Conservation (phyloP, 1,140 invertebrate genomes). For the Ctenoplectra terminalis region DNA sequence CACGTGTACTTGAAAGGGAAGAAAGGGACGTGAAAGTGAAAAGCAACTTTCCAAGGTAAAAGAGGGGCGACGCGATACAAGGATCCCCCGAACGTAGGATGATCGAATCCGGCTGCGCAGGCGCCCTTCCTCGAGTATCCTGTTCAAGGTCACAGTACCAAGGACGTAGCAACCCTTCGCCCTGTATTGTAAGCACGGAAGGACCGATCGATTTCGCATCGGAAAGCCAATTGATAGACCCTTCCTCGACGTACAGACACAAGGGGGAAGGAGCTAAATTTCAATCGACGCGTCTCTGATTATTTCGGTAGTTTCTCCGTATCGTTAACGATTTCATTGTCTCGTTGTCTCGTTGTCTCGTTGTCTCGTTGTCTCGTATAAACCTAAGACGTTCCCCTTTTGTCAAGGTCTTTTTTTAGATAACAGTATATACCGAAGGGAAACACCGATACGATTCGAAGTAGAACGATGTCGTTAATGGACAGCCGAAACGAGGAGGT, state of each 20-base stretch:
- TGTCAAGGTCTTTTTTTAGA: not conserved
- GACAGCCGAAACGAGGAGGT: not conserved
- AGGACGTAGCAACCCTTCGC: conserved; percentile 52
- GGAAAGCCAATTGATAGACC: conserved; percentile 21
- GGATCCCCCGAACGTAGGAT: conserved; percentile 70
- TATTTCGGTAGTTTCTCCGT: not conserved
- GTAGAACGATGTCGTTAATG: not conserved
- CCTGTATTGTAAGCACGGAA: conserved; percentile 26
- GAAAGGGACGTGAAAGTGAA: conserved; percentile 80
- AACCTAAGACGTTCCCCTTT: too few species aligned
- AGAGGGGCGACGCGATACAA: conserved; percentile 56
- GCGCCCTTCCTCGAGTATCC: conserved; percentile 67
- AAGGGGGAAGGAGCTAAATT: not conserved
- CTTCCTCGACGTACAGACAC: not conserved
- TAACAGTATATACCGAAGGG: too few species aligned
- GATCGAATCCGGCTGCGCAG: conserved; percentile 74
- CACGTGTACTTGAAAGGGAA: conserved; percentile 64
- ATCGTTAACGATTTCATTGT: not conserved
- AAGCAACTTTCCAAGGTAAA: conserved; percentile 78
- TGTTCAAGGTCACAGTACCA: conserved; percentile 77
- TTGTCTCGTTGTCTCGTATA: not conserved
- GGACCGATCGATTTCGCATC: conserved; percentile 56
- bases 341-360: too few species aligned
- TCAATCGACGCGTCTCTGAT: not conserved
- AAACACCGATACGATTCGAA: not conserved